These are phyloP conservation scores for Oreochromis niloticus DNA, from an alignment of 2,113 vertebrate genomes.

Conservation along the genomic window DNA sequence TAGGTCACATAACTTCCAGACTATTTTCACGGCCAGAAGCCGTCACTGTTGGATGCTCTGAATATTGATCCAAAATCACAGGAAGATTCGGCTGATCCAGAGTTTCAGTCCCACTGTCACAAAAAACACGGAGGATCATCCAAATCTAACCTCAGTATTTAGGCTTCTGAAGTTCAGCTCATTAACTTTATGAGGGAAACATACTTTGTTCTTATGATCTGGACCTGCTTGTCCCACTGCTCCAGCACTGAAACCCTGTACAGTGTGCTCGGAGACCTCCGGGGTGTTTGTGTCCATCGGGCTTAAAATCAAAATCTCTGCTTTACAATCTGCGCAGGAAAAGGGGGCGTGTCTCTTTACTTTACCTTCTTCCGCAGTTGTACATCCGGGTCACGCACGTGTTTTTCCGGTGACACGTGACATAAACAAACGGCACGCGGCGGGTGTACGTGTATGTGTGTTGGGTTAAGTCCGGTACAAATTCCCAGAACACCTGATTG, in stretches of 20 bases:
- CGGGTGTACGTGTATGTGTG: not conserved
- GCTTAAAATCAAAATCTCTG: not conserved
- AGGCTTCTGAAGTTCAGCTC: not conserved
- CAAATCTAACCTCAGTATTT: not conserved
- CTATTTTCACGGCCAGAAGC: not conserved
- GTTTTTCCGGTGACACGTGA: not conserved
- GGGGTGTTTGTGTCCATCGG: not conserved
- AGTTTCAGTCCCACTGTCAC: not conserved
- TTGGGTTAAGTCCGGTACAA: not conserved
- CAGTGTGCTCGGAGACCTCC: not conserved
- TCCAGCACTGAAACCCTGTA: not conserved
- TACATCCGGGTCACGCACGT: not conserved
- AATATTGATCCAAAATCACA: not conserved
- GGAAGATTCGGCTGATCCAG: not conserved
- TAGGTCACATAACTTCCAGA: not conserved
- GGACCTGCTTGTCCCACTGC: not conserved
- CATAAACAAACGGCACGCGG: not conserved
- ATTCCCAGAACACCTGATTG: not conserved
- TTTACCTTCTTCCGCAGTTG: not conserved
- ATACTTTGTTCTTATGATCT: not conserved
- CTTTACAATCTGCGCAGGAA: not conserved
- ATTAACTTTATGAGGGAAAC: not conserved
- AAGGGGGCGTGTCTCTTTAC: not conserved
- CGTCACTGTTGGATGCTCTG: not conserved
- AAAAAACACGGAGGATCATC: not conserved